Base-by-base conservation (phyloP, 2,113 vertebrate species). In the Pyxicephalus adspersus region DNA sequence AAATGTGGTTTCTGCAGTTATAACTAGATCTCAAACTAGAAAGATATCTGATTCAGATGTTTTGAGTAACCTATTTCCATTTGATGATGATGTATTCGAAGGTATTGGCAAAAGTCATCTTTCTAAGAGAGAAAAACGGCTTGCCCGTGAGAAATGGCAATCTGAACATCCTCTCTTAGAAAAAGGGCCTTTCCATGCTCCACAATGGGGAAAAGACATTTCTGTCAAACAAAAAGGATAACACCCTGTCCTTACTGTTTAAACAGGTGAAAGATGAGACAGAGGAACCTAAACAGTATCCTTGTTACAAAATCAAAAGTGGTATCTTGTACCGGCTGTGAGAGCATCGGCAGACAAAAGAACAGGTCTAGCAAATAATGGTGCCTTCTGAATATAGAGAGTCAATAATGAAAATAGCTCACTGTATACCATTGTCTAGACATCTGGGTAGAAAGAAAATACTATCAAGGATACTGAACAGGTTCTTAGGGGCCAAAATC, bases 61-160 rank as follows among this genome's bases (percentile, higher is more conserved):
- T 60, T 60, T 60, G 20, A 22, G 57, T 60, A 22, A 60, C 57
- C 7, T 60, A 60, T 60, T 60, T 60, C 57, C 57, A 60, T 60
- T 60, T 60, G 57, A 60, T 60, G 57, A 5, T 60, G 57, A 60
- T 60, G n/a, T 60, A 60, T 60, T 60, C 57, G 8, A 60, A 9
- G 57, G 19, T 60, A 60, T 51, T 6, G 50, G 50, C 6, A 51
- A 51, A 51, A 51, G 50, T 51, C 6, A 51, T 51, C 50, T 51
- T 13, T 60, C 57, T 60, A 19, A 19, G 57, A 60, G 57, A 60
- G 57, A 60, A 60, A 60, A 60, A 19, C 7, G 57, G 19, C n/a
- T 22, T 60, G 50, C 50, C 50, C 50, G n/a, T 51, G 50, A 51
- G 16, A 51, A 51, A 51, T 51, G 50, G 50, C 50, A 16, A 51